Percentiles rank a stretch among this genome's conserved stretches.
Conservation (phyloP, 2,797 vertebrate species). For the Dryobates pubescens region DNA sequence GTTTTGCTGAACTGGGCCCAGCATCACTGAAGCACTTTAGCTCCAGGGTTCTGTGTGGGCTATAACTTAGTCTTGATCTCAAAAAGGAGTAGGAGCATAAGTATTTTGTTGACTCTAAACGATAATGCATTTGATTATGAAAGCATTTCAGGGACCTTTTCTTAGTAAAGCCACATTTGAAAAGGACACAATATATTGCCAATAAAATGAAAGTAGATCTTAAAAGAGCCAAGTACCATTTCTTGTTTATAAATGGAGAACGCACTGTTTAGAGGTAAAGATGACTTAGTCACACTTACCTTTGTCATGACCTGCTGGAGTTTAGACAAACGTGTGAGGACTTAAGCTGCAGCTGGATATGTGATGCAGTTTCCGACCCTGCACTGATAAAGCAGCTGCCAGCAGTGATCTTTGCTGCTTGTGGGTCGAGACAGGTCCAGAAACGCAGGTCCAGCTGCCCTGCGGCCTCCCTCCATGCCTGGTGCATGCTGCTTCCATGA, state of each 20-base stretch:
- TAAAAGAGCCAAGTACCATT: background rate
- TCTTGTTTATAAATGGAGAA: background rate
- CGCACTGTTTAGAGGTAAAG: background rate
- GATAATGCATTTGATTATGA: background rate
- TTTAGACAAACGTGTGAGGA: background rate
- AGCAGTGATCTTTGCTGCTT: background rate
- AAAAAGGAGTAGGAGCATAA: background rate
- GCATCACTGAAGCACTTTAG: background rate
- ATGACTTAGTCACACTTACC: background rate
- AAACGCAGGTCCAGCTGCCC: background rate
- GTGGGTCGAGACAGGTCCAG: too few species aligned
- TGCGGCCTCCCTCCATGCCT: background rate
- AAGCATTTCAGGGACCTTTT: background rate
- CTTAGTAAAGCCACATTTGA: background rate
- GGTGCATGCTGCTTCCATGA: fast-evolving
- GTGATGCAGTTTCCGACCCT: background rate
- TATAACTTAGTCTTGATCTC: background rate
- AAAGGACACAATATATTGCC: background rate
- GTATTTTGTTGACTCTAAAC: background rate
- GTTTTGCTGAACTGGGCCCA: background rate
- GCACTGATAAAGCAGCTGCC: background rate
- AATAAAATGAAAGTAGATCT: background rate
- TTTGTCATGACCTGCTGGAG: background rate
- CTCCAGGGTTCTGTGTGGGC: background rate
- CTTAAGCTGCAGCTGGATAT: background rate